Evolutionary conservation across 1,140 invertebrate species (phyloP).

Genomic region (Manduca sexta): DNA sequence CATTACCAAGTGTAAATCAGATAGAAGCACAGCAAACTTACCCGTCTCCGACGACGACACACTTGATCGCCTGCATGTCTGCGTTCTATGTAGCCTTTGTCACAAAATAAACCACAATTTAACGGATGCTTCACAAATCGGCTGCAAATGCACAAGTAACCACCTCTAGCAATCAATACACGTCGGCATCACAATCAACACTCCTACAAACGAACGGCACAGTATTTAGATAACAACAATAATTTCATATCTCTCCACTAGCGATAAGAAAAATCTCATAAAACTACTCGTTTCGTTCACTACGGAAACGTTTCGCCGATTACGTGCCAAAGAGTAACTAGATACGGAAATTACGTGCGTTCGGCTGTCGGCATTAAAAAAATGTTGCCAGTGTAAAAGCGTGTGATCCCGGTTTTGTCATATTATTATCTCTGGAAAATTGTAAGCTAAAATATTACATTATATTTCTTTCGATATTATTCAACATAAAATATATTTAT

Average conservation of each 20-base stretch:
- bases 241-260: conserved; percentile 49
- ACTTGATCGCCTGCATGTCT: conserved; percentile 94
- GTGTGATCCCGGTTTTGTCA: not conserved
- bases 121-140: conserved; percentile 41
- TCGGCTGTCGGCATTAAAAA: conserved; percentile 14
- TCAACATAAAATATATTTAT: too few relatives aligned
- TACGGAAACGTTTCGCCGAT: conserved; percentile 44
- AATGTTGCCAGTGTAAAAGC: not conserved
- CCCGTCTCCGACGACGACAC: conserved; percentile 96
- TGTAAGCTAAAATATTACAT: too few relatives aligned
- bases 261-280: conserved; percentile 31
- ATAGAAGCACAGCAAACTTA: conserved; percentile 71
- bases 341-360: too few relatives aligned
- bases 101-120: conserved; percentile 51
- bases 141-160: conserved; percentile 41
- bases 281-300: conserved; percentile 23
- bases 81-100: conserved; percentile 33
- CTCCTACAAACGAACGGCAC: conserved; percentile 36
- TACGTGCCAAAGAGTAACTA: too few relatives aligned
- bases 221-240: conserved; percentile 46
- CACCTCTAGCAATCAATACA: conserved; percentile 51
- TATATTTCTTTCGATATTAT: too few relatives aligned
- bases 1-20: conserved; percentile 19
- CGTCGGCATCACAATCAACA: conserved; percentile 48
- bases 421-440: too few relatives aligned